Evolutionary conservation across 2,797 vertebrate species (phyloP).

Genomic region (Telmatherina bonti): DNA sequence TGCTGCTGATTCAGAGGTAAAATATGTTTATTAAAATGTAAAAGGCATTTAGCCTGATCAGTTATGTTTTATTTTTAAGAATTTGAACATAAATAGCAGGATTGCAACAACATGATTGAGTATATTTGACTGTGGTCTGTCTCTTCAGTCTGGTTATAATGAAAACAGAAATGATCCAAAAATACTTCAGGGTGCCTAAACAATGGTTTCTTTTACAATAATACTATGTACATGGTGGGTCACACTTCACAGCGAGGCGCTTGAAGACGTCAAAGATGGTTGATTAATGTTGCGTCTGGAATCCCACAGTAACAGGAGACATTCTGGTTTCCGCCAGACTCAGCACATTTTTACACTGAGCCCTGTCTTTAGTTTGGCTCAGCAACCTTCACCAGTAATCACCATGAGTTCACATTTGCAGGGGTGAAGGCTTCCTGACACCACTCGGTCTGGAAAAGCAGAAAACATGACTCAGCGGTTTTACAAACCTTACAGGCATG

Average conservation of each 20-base stretch:
- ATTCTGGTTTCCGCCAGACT: conserved; percentile 65
- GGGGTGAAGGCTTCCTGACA: conserved; percentile 19
- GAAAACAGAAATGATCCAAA: background rate
- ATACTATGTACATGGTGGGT: background rate
- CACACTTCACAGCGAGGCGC: background rate
- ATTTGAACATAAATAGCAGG: no score
- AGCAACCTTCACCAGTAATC: conserved; percentile 45
- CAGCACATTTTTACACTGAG: conserved; percentile 63
- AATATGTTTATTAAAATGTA: no score
- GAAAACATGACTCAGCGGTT: background rate
- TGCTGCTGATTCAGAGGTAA: no score
- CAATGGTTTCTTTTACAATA: background rate
- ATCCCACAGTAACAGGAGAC: conserved; percentile 64
- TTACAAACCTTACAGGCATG: background rate
- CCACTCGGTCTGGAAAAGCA: background rate
- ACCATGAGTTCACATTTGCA: conserved; percentile 24
- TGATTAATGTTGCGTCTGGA: conserved; percentile 42
- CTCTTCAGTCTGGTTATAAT: background rate
- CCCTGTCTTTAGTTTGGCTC: conserved; percentile 40
- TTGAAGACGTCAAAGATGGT: conserved; percentile 10
- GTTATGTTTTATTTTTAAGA: no score
- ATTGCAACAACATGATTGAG: background rate
- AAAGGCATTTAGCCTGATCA: no score
- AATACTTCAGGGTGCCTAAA: background rate
- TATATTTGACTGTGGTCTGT: background rate